phyloP scores from a whole-genome alignment of 1,140 invertebrate species.

The Bactericera cockerelli region DNA sequence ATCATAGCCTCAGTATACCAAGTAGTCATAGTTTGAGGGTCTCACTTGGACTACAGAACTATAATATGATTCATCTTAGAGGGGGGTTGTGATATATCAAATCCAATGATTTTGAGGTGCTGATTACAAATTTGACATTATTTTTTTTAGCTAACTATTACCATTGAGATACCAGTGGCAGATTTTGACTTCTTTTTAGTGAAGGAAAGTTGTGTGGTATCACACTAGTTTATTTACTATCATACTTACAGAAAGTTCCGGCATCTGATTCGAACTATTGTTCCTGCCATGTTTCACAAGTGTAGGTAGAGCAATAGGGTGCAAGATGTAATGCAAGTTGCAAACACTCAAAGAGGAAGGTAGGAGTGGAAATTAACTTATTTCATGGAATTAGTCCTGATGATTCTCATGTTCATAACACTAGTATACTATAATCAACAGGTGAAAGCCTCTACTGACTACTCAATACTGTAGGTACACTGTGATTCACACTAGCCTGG shows the following conservation, averaged over 20 bases:
- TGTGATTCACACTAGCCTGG: too few species aligned
- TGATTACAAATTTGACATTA: too few species aligned
- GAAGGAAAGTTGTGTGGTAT: neutral
- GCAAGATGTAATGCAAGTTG: neutral
- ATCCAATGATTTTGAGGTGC: too few species aligned
- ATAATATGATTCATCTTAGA: too few species aligned
- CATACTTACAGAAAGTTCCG: slow-evolving; percentile 4
- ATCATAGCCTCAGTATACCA: too few species aligned
- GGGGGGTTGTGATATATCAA: too few species aligned
- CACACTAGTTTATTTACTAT: neutral
- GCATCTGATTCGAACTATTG: neutral
- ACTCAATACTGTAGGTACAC: too few species aligned
- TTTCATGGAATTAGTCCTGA: neutral
- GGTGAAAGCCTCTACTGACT: too few species aligned
- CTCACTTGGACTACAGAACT: neutral
- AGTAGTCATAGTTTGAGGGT: neutral
- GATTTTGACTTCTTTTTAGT: too few species aligned
- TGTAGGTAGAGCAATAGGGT: neutral
- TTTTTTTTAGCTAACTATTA: too few species aligned
- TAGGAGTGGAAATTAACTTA: neutral
- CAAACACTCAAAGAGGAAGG: neutral
- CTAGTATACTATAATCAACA: neutral
- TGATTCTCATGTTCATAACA: neutral
- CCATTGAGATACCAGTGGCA: too few species aligned
- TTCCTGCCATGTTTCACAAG: neutral